These are phyloP conservation scores for Ricordea florida DNA, from an alignment of 92 coral and sea anemone genomes.

Conservation along the genomic window DNA sequence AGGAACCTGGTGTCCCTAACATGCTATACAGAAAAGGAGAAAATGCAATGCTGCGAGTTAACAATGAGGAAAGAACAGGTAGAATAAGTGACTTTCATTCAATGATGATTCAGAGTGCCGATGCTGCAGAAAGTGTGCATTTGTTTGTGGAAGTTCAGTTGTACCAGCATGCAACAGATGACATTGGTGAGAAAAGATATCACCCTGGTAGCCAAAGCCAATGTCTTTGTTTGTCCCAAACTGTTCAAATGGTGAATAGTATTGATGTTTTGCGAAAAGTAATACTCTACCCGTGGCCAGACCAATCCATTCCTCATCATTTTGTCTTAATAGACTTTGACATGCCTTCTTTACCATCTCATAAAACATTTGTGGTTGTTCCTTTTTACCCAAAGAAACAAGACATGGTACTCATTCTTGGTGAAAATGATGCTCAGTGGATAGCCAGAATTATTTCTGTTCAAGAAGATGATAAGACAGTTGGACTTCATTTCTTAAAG, in stretches of 20 bases:
- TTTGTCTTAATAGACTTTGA: slow-evolving; percentile 62
- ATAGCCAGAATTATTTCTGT: slow-evolving; percentile 50
- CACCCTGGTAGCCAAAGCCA: slow-evolving; percentile 60
- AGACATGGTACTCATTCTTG: slow-evolving; percentile 60
- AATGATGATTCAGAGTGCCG: slow-evolving; percentile 15
- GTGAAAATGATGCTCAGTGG: slow-evolving; percentile 63
- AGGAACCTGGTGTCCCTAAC: slow-evolving; percentile 13
- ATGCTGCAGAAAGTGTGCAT: slow-evolving; percentile 11
- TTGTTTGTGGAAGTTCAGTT: slow-evolving; percentile 40
- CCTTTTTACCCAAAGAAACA: slow-evolving; percentile 61
- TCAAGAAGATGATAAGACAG: slow-evolving; percentile 55
- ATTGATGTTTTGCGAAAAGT: slow-evolving; percentile 60
- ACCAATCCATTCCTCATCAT: slow-evolving; percentile 28
- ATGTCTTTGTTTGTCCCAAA: slow-evolving; percentile 45
- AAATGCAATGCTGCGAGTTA: neutral
- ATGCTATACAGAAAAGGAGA: slow-evolving; percentile 17
- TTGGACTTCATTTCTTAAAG: slow-evolving; percentile 62
- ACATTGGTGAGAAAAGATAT: slow-evolving; percentile 34
- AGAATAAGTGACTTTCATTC: slow-evolving; percentile 28
- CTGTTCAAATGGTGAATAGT: slow-evolving; percentile 49
- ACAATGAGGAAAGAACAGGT: slow-evolving; percentile 21
- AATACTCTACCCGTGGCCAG: slow-evolving; percentile 61
- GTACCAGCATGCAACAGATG: slow-evolving; percentile 27
- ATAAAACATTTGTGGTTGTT: slow-evolving; percentile 60
- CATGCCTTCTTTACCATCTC: slow-evolving; percentile 55